Evolutionary conservation across 2,113 vertebrate genomes (phyloP).

Genomic region (Willisornis vidua): DNA sequence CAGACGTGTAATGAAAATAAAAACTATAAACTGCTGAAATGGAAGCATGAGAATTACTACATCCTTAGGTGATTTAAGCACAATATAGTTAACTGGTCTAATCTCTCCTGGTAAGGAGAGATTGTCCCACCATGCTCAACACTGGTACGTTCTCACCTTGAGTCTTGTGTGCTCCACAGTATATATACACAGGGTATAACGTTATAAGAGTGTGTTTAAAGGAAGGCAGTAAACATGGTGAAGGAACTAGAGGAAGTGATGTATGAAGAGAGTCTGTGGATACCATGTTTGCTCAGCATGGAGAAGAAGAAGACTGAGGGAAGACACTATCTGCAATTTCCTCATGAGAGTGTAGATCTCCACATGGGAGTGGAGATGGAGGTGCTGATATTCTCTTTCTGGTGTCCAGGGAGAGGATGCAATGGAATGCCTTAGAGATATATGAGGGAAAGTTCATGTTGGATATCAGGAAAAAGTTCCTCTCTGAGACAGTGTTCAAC

Average conservation of each 20-base stretch:
- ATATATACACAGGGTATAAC: no score
- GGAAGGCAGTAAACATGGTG: neutral
- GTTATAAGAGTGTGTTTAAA: neutral
- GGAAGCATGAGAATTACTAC: neutral
- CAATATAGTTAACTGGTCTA: neutral
- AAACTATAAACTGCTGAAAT: neutral
- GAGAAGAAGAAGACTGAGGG: neutral
- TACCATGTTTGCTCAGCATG: neutral
- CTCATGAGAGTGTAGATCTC: accelerated
- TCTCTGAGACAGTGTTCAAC: neutral
- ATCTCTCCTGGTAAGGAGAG: no score
- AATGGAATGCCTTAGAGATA: neutral
- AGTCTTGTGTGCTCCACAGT: neutral
- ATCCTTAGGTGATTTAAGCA: neutral
- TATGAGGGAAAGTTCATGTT: neutral
- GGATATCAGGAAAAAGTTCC: neutral
- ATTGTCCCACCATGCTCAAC: neutral
- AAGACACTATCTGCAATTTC: neutral
- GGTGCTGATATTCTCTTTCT: neutral
- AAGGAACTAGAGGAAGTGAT: neutral
- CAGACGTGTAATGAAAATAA: neutral
- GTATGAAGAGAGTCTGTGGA: neutral
- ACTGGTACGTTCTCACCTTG: neutral
- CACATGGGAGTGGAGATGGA: neutral
- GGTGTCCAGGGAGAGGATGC: neutral